These are phyloP conservation scores for Drosophila carrolli DNA, from an alignment of 1,140 invertebrate species.

Conservation along the genomic window DNA sequence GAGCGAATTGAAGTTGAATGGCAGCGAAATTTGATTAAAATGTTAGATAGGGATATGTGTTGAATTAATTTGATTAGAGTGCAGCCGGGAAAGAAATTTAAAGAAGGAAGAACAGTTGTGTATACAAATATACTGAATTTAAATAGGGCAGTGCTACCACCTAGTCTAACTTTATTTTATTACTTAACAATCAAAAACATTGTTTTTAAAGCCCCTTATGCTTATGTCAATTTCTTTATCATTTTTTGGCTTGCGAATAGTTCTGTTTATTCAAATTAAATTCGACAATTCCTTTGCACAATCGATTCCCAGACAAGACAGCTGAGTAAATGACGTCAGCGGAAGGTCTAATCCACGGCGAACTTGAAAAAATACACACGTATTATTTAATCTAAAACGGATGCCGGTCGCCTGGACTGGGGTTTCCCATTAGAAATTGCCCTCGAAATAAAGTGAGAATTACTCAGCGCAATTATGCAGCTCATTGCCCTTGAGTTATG, in stretches of 20 bases:
- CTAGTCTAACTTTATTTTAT: not conserved
- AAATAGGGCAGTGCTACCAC: not conserved
- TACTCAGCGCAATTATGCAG: conserved; percentile 82
- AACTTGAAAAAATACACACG: conserved; percentile 33
- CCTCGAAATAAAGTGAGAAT: conserved; percentile 75
- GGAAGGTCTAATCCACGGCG: conserved; percentile 2
- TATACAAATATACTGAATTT: not conserved
- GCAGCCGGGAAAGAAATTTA: not conserved
- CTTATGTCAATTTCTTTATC: too few species aligned
- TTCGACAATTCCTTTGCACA: not conserved
- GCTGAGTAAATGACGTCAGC: conserved; percentile 36
- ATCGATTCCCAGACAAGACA: conserved; percentile 1
- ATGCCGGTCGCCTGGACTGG: conserved; percentile 26
- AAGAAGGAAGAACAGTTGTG: not conserved
- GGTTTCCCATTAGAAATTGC: conserved; percentile 56
- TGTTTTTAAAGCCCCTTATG: not conserved
- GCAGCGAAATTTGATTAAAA: conserved; percentile 48
- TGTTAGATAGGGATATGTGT: conserved; percentile 43
- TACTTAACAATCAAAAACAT: not conserved
- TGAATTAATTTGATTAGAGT: conserved; percentile 53
- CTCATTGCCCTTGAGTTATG: conserved; percentile 81
- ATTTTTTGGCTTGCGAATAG: not conserved
- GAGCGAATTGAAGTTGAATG: conserved; percentile 50
- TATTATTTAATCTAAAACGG: conserved; percentile 46
- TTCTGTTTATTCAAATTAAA: not conserved